phyloP scores from a whole-genome alignment of 1,140 invertebrate species.

The Ridgeia piscesae region DNA sequence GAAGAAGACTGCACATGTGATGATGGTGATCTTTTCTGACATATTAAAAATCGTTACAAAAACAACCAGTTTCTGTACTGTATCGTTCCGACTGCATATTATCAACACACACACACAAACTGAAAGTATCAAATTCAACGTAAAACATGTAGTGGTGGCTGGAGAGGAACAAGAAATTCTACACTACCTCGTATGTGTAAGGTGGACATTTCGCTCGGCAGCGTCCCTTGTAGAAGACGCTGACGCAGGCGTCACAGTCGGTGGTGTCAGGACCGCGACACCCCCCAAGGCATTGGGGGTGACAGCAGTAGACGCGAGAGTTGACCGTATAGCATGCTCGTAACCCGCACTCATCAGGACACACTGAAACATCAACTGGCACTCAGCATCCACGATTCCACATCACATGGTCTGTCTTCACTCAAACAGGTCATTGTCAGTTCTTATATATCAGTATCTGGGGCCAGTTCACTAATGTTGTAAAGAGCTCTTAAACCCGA shows the following conservation, averaged over 20 bases:
- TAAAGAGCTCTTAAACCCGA: no score
- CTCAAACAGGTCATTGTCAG: no score
- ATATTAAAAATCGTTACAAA: no score
- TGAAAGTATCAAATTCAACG: no score
- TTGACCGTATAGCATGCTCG: constrained; percentile 1
- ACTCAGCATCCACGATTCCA: not conserved
- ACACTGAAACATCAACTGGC: not conserved
- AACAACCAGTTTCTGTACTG: no score
- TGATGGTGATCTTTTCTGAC: no score
- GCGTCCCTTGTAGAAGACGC: constrained; percentile 63
- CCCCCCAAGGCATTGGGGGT: constrained; percentile 78
- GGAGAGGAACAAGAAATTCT: not conserved
- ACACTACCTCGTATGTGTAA: constrained; percentile 65
- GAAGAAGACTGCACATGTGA: no score
- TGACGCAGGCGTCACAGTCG: constrained; percentile 75
- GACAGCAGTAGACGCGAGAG: constrained; percentile 67
- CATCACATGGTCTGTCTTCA: not conserved
- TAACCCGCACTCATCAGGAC: not conserved
- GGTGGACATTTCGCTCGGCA: constrained; percentile 74
- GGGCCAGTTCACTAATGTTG: no score
- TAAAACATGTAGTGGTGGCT: not conserved
- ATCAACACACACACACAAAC: no score
- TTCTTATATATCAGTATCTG: no score
- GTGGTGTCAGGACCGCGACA: constrained; percentile 66
- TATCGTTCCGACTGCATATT: no score